These are phyloP conservation scores for Caenorhabditis tropicalis DNA, from an alignment of 1,140 invertebrate genomes.

Conservation along the genomic window DNA sequence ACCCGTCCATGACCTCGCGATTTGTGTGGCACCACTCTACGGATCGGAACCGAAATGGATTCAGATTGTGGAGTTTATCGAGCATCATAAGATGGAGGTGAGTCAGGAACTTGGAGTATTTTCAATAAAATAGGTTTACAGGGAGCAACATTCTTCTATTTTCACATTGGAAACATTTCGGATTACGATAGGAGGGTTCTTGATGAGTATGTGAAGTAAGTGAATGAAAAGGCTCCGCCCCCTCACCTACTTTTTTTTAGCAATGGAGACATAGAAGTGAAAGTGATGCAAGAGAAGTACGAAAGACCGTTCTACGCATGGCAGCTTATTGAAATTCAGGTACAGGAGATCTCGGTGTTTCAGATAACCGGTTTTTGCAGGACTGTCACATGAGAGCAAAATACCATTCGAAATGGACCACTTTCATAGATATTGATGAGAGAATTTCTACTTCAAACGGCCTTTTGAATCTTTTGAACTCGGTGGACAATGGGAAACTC, in stretches of 20 bases:
- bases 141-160: neutral
- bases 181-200: neutral
- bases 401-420: neutral
- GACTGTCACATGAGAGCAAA: neutral
- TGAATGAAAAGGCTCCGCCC: too few species aligned
- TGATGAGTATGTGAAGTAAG: neutral
- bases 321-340: neutral
- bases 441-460: neutral
- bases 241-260: too few species aligned
- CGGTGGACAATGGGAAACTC: neutral
- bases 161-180: neutral
- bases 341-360: neutral
- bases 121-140: neutral
- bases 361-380: neutral
- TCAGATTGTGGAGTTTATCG: neutral
- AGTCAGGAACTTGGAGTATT: too few species aligned
- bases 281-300: neutral
- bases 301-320: neutral
- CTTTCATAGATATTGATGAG: neutral
- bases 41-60: slow-evolving; percentile 35
- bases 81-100: neutral
- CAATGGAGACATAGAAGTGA: neutral
- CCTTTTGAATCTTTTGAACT: neutral
- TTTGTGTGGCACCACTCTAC: slow-evolving; percentile 16
- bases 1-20: neutral